phyloP scores from a whole-genome alignment of 2,888 invertebrate species.

The Harpalus rubripes region DNA sequence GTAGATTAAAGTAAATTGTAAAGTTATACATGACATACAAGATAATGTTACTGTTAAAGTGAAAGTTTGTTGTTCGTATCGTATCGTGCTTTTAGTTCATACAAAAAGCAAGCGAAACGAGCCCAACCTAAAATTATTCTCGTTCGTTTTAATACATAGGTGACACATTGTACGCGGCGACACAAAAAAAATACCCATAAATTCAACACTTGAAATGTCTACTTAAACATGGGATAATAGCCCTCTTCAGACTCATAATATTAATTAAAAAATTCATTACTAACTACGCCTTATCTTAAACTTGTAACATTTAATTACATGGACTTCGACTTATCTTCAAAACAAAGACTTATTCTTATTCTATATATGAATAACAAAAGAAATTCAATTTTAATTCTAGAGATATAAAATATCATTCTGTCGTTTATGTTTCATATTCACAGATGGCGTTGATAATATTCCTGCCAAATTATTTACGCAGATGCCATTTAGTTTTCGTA shows the following conservation, averaged over 20 bases:
- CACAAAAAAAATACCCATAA: slow-evolving; percentile 16
- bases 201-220: not conserved
- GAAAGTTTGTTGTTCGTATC: slow-evolving; percentile 39
- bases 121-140: slow-evolving; percentile 38
- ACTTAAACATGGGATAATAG: slow-evolving; percentile 2
- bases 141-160: slow-evolving; percentile 28
- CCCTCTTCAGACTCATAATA: not conserved
- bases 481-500: too few species aligned
- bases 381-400: too few species aligned
- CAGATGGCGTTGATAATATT: too few species aligned
- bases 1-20: slow-evolving; percentile 7
- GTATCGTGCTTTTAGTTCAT: slow-evolving; percentile 34
- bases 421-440: too few species aligned
- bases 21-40: slow-evolving; percentile 29
- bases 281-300: not conserved
- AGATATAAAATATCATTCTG: too few species aligned
- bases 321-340: not conserved
- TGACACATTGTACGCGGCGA: slow-evolving; percentile 1
- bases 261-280: not conserved
- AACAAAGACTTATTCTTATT: too few species aligned
- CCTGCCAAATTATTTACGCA: too few species aligned
- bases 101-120: slow-evolving; percentile 39
- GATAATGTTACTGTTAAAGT: slow-evolving; percentile 20
- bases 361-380: too few species aligned
- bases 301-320: not conserved